Evolutionary conservation across 2,888 invertebrate species (phyloP).

Genomic region (Tetrapedia diversipes): DNA sequence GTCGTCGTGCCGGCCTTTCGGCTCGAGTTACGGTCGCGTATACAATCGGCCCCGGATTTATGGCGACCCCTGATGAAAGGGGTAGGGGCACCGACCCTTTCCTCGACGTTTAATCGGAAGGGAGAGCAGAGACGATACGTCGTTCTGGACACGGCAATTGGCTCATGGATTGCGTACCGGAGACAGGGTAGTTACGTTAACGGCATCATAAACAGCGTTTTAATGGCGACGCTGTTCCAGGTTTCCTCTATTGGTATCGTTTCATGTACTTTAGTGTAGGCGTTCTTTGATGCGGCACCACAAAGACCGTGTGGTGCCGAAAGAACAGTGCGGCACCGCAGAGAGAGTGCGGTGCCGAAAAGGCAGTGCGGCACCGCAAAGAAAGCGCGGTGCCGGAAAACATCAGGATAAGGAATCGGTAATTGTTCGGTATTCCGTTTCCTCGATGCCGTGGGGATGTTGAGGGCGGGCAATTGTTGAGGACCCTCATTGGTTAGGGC

Average conservation of each 20-base stretch:
- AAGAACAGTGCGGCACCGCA: too few relatives aligned
- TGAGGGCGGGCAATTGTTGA: too few relatives aligned
- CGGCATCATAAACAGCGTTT: constrained; percentile 47
- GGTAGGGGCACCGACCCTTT: constrained; percentile 11
- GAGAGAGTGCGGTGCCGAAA: too few relatives aligned
- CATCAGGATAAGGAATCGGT: too few relatives aligned
- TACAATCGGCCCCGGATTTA: constrained; percentile 54
- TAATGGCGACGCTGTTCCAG: constrained; percentile 6
- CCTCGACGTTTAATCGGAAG: constrained; percentile 24
- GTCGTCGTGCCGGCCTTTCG: constrained; percentile 12
- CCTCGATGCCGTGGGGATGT: too few relatives aligned
- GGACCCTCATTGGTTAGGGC: too few relatives aligned
- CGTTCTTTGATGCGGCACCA: too few relatives aligned
- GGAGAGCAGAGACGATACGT: constrained; percentile 26
- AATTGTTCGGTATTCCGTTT: too few relatives aligned
- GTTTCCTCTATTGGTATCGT: not conserved
- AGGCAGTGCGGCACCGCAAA: too few relatives aligned
- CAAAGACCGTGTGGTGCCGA: too few relatives aligned
- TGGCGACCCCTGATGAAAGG: constrained; percentile 16
- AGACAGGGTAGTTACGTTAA: constrained; percentile 38
- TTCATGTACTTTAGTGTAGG: constrained; percentile 6
- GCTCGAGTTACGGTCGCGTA: constrained; percentile 44
- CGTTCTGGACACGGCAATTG: constrained; percentile 43
- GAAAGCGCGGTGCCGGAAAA: too few relatives aligned
- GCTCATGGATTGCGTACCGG: constrained; percentile 28